These are phyloP conservation scores for Cyphomyrus discorhynchus DNA, from an alignment of 2,113 vertebrate genomes.

Conservation along the genomic window DNA sequence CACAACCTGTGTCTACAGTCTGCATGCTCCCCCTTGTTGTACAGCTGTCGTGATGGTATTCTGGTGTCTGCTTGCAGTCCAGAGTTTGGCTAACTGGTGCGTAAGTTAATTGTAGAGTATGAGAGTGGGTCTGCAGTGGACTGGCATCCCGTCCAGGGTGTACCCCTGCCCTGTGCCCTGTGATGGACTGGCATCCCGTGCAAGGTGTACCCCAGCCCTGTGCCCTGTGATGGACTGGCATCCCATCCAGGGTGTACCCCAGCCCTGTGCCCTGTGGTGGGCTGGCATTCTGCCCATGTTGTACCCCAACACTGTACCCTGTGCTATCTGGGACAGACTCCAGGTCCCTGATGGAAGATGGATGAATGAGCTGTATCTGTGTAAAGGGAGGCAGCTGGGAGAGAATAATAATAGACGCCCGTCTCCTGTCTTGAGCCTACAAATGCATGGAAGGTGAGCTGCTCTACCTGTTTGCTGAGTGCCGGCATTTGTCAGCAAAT, in stretches of 20 bases:
- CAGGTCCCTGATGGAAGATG: background rate
- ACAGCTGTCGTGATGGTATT: background rate
- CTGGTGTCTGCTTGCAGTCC: background rate
- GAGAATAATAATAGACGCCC: background rate
- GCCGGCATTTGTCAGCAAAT: background rate
- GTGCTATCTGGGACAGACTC: background rate
- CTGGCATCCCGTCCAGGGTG: background rate
- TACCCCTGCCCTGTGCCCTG: background rate
- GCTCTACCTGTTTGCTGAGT: background rate
- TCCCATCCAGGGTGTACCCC: too few species aligned
- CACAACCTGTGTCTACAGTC: background rate
- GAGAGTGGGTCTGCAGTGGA: background rate
- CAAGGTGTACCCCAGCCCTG: too few species aligned
- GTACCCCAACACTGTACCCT: background rate
- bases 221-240: too few species aligned
- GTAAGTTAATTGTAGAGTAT: background rate
- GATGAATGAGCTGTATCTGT: background rate
- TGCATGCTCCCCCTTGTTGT: background rate
- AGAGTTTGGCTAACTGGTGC: background rate
- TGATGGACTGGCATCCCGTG: too few species aligned
- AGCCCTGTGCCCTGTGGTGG: too few species aligned
- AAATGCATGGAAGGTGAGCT: background rate
- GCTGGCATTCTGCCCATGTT: background rate
- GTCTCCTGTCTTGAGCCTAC: background rate
- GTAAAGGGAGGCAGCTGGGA: background rate